phyloP scores from a whole-genome alignment of 1,140 invertebrate genomes.

The Anadara kagoshimensis region DNA sequence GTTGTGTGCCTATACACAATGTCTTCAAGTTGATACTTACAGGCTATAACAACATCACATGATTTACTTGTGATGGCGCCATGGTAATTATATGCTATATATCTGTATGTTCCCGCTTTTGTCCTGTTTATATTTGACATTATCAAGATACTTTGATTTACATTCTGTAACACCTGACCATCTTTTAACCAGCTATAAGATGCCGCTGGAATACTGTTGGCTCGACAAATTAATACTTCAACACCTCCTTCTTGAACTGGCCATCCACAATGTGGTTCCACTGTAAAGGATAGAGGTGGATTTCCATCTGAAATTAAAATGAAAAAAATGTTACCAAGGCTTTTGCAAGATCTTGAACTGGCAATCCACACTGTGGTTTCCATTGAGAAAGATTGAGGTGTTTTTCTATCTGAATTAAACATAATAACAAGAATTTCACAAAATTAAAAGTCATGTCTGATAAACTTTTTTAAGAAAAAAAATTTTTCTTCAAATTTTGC shows the following conservation, averaged over 20 bases:
- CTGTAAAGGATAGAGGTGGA: slow-evolving; percentile 38
- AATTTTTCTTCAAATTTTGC: too few species aligned
- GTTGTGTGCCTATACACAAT: slow-evolving; percentile 39
- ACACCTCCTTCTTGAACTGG: slow-evolving; percentile 31
- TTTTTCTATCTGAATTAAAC: too few species aligned
- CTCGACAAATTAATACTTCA: slow-evolving; percentile 52
- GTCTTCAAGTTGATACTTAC: slow-evolving; percentile 79
- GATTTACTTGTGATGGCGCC: slow-evolving; percentile 93
- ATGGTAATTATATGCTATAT: slow-evolving; percentile 90
- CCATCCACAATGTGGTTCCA: slow-evolving; percentile 42
- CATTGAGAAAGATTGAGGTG: slow-evolving; percentile 37
- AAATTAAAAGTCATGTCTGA: too few species aligned
- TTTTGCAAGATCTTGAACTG: neutral
- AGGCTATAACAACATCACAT: slow-evolving; percentile 89
- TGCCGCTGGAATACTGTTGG: slow-evolving; percentile 85
- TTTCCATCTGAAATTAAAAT: slow-evolving; percentile 11
- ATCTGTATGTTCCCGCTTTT: slow-evolving; percentile 92
- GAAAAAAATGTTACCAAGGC: neutral
- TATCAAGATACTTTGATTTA: slow-evolving; percentile 83
- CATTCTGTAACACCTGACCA: slow-evolving; percentile 72
- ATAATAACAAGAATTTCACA: too few species aligned
- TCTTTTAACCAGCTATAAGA: slow-evolving; percentile 93
- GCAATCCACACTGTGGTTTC: slow-evolving; percentile 44
- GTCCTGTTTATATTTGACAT: slow-evolving; percentile 85
- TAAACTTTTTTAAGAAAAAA: too few species aligned